Conservation (phyloP, 2,113 vertebrate species). For the Podarcis cretensis region DNA sequence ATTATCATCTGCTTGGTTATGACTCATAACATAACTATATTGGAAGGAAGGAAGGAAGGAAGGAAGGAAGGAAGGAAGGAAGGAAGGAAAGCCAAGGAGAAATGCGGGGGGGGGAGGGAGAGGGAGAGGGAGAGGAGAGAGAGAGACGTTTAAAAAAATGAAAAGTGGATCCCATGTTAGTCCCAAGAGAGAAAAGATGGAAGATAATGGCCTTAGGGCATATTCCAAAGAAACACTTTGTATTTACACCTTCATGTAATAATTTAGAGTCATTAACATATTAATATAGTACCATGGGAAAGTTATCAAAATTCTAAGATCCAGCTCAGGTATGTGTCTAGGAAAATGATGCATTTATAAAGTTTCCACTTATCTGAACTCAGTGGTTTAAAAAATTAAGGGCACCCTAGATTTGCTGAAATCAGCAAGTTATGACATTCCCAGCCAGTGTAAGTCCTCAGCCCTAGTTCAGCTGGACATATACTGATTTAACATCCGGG, state of each 20-base stretch:
- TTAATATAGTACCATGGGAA: background rate
- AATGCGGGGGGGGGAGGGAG: accelerated
- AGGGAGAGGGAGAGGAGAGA: background rate
- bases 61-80: too few relatives aligned
- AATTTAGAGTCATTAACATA: too few relatives aligned
- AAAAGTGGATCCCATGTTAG: background rate
- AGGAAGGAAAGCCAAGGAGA: background rate
- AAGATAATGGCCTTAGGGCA: background rate
- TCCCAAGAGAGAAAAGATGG: background rate
- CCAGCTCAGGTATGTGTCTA: background rate
- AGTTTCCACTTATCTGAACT: background rate
- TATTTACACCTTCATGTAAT: background rate
- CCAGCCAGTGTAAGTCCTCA: too few relatives aligned
- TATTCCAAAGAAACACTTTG: background rate
- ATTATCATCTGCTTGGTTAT: too few relatives aligned
- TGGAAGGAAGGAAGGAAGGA: background rate
- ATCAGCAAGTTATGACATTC: too few relatives aligned
- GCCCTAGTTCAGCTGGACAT: too few relatives aligned
- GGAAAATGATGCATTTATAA: background rate
- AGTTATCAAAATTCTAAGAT: background rate
- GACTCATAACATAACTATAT: background rate
- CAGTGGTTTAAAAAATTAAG: background rate
- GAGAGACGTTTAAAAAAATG: background rate
- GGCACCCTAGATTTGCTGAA: too few relatives aligned
- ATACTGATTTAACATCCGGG: too few relatives aligned